Percentiles rank a stretch among this genome's conserved stretches.
These are phyloP conservation scores for Sebastes goodei DNA, from an alignment of 2,797 vertebrate genomes.

Conservation along the genomic window DNA sequence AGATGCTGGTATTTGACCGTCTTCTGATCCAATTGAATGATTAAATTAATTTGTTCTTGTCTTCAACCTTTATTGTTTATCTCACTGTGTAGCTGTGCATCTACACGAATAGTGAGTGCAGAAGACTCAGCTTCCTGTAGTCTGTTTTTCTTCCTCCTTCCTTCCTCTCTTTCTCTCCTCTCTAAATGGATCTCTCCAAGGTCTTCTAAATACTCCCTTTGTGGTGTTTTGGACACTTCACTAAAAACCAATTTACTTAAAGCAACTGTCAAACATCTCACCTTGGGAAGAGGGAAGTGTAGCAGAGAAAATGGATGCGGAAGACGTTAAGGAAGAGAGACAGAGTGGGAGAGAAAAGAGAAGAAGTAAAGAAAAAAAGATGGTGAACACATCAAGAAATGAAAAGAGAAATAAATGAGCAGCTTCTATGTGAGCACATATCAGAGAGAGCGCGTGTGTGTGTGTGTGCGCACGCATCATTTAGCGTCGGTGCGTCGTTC, in stretches of 20 bases:
- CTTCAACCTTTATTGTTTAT: background rate
- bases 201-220: slow-evolving; percentile 37
- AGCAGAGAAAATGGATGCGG: background rate
- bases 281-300: slow-evolving; percentile 34
- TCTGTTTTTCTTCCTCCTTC: background rate
- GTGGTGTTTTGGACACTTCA: slow-evolving; percentile 46
- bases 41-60: background rate
- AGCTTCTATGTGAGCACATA: slow-evolving; percentile 22
- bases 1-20: no score
- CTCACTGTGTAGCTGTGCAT: background rate
- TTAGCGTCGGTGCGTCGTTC: slow-evolving; percentile 57
- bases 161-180: slow-evolving; percentile 1
- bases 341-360: background rate
- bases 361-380: background rate
- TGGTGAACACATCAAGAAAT: slow-evolving; percentile 13
- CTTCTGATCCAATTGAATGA: background rate
- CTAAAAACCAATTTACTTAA: slow-evolving; percentile 56
- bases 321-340: slow-evolving; percentile 8
- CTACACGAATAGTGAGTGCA: no score
- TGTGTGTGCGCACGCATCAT: slow-evolving; percentile 43
- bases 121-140: background rate
- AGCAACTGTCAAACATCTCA: slow-evolving; percentile 55
- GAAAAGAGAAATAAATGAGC: slow-evolving; percentile 37
- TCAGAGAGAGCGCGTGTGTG: background rate
- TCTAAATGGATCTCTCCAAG: slow-evolving; percentile 47